phyloP scores from a whole-genome alignment of 2,113 vertebrate genomes.

The Poecilia latipinna region DNA sequence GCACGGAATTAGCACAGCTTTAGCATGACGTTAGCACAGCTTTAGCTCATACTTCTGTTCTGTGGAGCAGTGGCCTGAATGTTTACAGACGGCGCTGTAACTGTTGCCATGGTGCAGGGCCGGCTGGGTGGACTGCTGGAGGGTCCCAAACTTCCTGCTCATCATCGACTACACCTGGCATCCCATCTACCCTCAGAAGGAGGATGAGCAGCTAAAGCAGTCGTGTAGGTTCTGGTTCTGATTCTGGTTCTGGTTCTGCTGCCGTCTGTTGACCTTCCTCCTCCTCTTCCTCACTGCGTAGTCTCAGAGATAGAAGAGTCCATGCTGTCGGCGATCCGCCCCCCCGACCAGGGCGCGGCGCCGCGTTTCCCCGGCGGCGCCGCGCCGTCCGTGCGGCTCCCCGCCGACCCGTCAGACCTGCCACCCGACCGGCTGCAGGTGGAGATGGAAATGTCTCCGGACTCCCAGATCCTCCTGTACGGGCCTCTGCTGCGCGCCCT shows the following conservation, averaged over 20 bases:
- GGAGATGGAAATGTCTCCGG: conserved; percentile 94
- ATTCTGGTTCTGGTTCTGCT: conserved; percentile 38
- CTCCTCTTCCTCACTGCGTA: conserved; percentile 44
- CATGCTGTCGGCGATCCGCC: conserved; percentile 90
- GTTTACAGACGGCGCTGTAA: background rate
- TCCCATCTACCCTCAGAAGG: conserved; percentile 97
- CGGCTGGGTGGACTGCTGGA: conserved; percentile 99
- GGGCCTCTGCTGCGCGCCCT: conserved; percentile 92
- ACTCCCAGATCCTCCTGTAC: conserved; percentile 94
- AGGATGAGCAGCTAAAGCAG: conserved; percentile 94
- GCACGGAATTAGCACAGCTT: too few species aligned
- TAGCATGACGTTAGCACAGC: too few species aligned
- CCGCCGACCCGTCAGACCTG: conserved; percentile 90
- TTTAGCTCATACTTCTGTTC: too few species aligned
- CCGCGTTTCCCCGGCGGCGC: conserved; percentile 70
- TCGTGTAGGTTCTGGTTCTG: conserved; percentile 85
- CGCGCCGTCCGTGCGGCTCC: conserved; percentile 80
- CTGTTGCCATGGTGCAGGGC: conserved; percentile 75
- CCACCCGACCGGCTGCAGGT: conserved; percentile 93
- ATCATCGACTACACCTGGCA: conserved; percentile 98
- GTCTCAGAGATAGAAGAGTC: conserved; percentile 97
- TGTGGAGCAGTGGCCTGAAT: too few species aligned
- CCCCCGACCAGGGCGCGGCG: conserved; percentile 79
- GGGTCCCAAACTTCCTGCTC: conserved; percentile 92
- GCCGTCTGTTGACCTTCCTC: background rate